Percentiles rank a stretch among this genome's conserved stretches.
Evolutionary conservation across 2,797 vertebrate genomes (phyloP).

Genomic region (Lepus townsendii): DNA sequence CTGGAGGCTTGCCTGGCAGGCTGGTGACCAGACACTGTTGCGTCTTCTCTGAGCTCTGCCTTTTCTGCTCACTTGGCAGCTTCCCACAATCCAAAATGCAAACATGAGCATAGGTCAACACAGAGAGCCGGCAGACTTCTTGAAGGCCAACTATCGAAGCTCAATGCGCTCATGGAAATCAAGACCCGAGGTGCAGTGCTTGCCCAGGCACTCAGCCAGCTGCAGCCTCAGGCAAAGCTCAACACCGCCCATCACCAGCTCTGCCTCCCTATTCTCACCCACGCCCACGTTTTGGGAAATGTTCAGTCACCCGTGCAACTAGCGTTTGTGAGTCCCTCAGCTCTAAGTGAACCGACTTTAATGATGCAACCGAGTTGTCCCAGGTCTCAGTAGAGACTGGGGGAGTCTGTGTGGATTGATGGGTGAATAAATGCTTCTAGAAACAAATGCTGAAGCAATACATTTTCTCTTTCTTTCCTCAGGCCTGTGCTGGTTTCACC

Average conservation of each 20-base stretch:
- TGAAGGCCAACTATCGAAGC: neutral
- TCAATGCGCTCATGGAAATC: neutral
- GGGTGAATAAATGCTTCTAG: constrained; percentile 19
- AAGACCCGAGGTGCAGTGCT: neutral
- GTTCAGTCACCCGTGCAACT: neutral
- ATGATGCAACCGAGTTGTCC: neutral
- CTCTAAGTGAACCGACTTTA: neutral
- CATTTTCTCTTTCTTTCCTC: constrained; percentile 9
- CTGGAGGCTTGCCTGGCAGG: neutral
- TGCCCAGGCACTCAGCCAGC: too few relatives aligned
- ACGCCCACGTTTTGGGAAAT: neutral
- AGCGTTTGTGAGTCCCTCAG: neutral
- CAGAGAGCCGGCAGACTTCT: neutral
- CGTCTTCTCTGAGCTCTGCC: constrained; percentile 12
- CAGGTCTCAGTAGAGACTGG: neutral
- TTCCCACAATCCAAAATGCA: neutral
- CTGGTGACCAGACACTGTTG: neutral
- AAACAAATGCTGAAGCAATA: neutral
- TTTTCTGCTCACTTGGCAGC: neutral
- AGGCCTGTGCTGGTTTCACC: constrained; percentile 13
- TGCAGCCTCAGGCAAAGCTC: neutral
- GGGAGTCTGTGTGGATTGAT: neutral
- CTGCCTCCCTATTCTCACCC: neutral
- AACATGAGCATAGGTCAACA: neutral
- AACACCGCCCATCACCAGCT: neutral